A percentile compares a stretch with the other conserved stretches of the same genome.
phyloP scores from a whole-genome alignment of 2,797 vertebrate genomes.

The Sebastes vulpes region DNA sequence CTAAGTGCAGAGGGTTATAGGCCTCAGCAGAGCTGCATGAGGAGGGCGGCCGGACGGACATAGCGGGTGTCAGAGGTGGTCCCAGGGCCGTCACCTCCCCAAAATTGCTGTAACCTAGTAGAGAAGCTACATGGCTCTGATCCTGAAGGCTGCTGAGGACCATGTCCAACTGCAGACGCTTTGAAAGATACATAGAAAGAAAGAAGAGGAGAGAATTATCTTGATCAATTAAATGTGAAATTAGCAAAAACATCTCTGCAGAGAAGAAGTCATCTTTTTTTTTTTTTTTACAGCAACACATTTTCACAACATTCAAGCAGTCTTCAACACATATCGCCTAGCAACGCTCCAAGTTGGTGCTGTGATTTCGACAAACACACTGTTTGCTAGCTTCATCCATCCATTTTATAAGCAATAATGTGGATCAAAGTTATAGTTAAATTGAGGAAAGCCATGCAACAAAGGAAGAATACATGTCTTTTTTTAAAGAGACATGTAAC shows the following conservation, averaged over 20 bases:
- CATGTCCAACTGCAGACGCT: constrained; percentile 90
- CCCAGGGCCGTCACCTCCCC: constrained; percentile 80
- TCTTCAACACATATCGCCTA: constrained; percentile 37
- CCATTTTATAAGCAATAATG: constrained; percentile 5
- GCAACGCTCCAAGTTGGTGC: constrained; percentile 26
- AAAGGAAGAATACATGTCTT: neutral
- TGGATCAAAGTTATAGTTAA: neutral
- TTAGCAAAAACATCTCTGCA: neutral
- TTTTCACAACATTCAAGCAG: constrained; percentile 28
- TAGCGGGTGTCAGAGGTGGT: constrained; percentile 64
- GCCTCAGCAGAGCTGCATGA: constrained; percentile 74
- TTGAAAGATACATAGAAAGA: constrained; percentile 18
- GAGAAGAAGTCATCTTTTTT: neutral
- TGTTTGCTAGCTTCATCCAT: neutral
- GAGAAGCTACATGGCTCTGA: constrained; percentile 87
- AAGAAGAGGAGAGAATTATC: neutral
- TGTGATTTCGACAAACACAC: neutral
- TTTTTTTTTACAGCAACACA: constrained; percentile 24
- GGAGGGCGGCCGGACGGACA: constrained; percentile 62
- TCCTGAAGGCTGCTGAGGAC: constrained; percentile 90
- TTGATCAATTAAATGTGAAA: neutral
- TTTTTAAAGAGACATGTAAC: neutral
- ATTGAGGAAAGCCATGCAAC: neutral
- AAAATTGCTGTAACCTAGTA: constrained; percentile 87
- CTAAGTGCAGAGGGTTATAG: constrained; percentile 85